These are phyloP conservation scores for Megaceryle torquata DNA, from an alignment of 2,113 vertebrate genomes.

Conservation along the genomic window DNA sequence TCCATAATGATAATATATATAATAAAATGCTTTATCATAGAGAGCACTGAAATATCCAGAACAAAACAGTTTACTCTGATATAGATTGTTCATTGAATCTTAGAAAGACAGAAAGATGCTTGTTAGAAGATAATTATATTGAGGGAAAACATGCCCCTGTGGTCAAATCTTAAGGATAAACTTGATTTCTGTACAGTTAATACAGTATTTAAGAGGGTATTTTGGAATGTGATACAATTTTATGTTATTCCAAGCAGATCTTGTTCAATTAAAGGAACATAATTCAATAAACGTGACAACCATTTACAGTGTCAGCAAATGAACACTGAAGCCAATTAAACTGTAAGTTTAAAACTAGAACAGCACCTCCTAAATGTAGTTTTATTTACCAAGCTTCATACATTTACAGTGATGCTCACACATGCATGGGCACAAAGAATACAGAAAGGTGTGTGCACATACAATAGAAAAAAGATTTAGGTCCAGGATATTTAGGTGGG, in stretches of 20 bases:
- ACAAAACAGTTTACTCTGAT: not conserved
- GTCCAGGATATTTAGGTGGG: not conserved
- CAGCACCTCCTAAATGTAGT: not conserved
- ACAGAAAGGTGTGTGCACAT: not conserved
- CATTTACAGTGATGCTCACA: rapidly evolving
- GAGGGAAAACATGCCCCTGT: rapidly evolving
- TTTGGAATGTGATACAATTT: not conserved
- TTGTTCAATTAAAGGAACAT: not conserved
- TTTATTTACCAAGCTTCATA: not conserved
- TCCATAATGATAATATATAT: not conserved
- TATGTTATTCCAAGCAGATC: not conserved
- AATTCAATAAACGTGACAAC: not conserved
- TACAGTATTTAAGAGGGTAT: not conserved
- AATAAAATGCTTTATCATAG: not conserved
- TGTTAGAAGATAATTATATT: not conserved
- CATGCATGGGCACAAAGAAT: rapidly evolving
- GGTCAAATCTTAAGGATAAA: not conserved
- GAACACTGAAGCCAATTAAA: not conserved
- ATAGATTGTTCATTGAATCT: not conserved
- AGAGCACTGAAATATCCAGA: not conserved
- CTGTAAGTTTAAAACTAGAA: not conserved
- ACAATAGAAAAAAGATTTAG: no score
- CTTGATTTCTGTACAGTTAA: not conserved
- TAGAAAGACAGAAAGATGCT: not conserved
- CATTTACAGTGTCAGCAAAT: not conserved